Evolutionary conservation across 2,888 invertebrate genomes (phyloP), one percentile per base, ranked within the genome.

Genomic region (Synanthedon myopaeformis): DNA sequence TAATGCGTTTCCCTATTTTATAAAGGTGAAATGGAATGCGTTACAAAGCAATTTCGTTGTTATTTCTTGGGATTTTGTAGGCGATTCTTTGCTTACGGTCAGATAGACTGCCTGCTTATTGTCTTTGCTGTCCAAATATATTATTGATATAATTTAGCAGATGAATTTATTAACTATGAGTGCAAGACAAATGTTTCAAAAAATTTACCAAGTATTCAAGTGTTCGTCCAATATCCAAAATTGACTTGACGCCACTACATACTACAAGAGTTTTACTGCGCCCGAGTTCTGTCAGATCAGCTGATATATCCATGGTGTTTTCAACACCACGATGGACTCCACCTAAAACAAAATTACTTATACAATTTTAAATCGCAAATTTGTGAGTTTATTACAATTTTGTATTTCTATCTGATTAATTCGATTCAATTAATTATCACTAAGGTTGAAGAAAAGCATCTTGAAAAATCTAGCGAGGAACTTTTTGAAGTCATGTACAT

Each of bases 171-270:
- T 23, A 23, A 23, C 19, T 42, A 42, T n/a, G 12, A 13, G 8
- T 10, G 8, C n/a, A 11, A 14, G 14, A 45, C n/a, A 45, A 13
- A n/a, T n/a, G n/a, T 45, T 13, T 13, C 45, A 53, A 42, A 49
- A 19, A 41, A 57, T 42, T 59, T 83, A 96, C 96, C 87, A 99
- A 86, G 76, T 93, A 98, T 76, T 99, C 99, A 51, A 99, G 88
- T 0, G 99, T 99, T 72, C 93, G 92, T 3, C 92, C 93, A 64
- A 99, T 96, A 76, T 99, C 99, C 55, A 99, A 89, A 65, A 99
- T 98, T 17, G 98, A 98, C 82, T 99, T 99, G 54, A 98, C 92
- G 1, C 99, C 99, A 68, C 98, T 96, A 63, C 96, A 98, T 2
- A 99, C 92, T 5, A 99, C 97, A 51, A 96, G 91, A 0, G 98